Percentiles rank a stretch among this genome's conserved stretches.
Evolutionary conservation across 2,113 vertebrate species (phyloP).

Genomic region (Agapornis roseicollis): DNA sequence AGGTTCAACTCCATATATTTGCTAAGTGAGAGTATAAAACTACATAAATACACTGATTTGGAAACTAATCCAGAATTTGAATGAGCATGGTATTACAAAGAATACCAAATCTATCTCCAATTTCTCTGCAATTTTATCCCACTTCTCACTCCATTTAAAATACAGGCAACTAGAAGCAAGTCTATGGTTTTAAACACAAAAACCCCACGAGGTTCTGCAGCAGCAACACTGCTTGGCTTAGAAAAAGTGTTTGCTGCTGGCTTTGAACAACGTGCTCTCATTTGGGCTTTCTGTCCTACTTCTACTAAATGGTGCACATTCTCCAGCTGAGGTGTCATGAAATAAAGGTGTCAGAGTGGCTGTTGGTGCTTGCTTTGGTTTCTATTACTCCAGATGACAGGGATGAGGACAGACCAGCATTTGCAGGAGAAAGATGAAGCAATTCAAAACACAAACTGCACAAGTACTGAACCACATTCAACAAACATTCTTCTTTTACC

Average conservation of each 20-base stretch:
- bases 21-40: background rate
- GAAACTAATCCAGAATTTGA: background rate
- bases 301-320: background rate
- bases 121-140: background rate
- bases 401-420: background rate
- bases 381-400: background rate
- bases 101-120: background rate
- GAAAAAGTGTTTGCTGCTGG: background rate
- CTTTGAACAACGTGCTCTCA: background rate
- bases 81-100: background rate
- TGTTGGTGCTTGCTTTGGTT: background rate
- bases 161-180: background rate
- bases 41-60: background rate
- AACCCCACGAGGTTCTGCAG: background rate
- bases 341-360: background rate
- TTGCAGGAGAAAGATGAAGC: background rate
- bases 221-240: background rate
- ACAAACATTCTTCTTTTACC: conserved; percentile 74
- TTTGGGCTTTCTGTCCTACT: conserved; percentile 44
- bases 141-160: background rate
- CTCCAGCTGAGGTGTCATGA: background rate
- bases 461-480: conserved; percentile 32
- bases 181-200: background rate
- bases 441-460: background rate
- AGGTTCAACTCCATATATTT: background rate